phyloP scores from a whole-genome alignment of 2,888 invertebrate genomes.

The Unio delphinus region DNA sequence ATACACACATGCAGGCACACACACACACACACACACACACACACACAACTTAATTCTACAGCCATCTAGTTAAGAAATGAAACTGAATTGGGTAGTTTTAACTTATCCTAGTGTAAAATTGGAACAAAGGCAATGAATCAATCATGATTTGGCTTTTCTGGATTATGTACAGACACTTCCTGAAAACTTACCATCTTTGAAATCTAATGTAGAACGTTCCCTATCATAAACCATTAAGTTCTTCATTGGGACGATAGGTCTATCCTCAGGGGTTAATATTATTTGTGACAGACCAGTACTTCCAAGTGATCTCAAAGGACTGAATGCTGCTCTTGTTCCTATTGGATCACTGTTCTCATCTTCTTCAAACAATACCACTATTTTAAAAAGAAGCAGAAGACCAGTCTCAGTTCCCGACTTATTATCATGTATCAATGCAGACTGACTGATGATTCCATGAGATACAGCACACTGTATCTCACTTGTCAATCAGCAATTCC shows the following conservation, averaged over 20 bases:
- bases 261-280: slow-evolving; percentile 50
- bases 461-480: too few relatives aligned
- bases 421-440: too few relatives aligned
- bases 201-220: slow-evolving; percentile 66
- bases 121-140: too few relatives aligned
- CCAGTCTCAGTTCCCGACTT: too few relatives aligned
- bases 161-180: background rate
- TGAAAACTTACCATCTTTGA: slow-evolving; percentile 66
- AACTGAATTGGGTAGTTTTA: too few relatives aligned
- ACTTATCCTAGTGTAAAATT: too few relatives aligned
- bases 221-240: slow-evolving; percentile 66
- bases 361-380: slow-evolving; percentile 40
- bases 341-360: slow-evolving; percentile 23
- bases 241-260: slow-evolving; percentile 69
- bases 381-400: background rate
- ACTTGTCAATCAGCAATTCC: too few relatives aligned
- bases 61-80: too few relatives aligned
- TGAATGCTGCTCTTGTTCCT: slow-evolving; percentile 11
- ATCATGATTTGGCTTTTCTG: background rate
- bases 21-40: too few relatives aligned
- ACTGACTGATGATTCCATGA: too few relatives aligned
- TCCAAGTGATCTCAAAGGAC: slow-evolving; percentile 32
- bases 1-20: too few relatives aligned
- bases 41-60: too few relatives aligned
- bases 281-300: slow-evolving; percentile 25